Percentiles rank a stretch among this genome's conserved stretches.
These are phyloP conservation scores for Mallotus villosus DNA, from an alignment of 2,797 vertebrate genomes.

Conservation along the genomic window DNA sequence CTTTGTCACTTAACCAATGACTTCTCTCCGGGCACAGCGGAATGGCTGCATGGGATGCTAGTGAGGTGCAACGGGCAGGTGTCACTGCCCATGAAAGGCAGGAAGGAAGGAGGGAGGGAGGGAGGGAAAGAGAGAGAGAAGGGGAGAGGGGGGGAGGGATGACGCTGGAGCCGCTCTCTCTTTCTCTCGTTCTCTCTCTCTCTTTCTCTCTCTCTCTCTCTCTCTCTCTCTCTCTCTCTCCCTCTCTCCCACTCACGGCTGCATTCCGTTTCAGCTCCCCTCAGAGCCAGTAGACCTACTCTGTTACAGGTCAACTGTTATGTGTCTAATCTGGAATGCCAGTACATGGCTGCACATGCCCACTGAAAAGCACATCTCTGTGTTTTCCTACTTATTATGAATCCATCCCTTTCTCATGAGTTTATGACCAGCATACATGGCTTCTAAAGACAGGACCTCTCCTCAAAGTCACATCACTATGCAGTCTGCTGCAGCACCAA, in stretches of 20 bases:
- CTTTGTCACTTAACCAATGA: conserved; percentile 68
- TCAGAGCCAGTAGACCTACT: neutral
- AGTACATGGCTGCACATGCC: neutral
- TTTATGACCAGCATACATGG: too few species aligned
- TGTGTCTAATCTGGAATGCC: conserved; percentile 16
- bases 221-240: neutral
- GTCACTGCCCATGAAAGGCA: conserved; percentile 5
- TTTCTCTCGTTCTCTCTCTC: neutral
- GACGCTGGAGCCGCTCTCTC: neutral
- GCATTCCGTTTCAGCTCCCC: neutral
- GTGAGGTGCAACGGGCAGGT: conserved; percentile 54
- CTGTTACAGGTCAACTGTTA: conserved; percentile 42
- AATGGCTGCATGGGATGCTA: conserved; percentile 52
- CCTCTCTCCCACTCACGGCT: conserved; percentile 5
- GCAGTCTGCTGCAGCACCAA: too few species aligned
- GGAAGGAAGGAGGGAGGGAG: neutral
- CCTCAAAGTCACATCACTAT: too few species aligned
- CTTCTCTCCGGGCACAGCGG: conserved; percentile 42
- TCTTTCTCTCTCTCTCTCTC: conserved; percentile 18
- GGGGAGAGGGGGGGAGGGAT: neutral
- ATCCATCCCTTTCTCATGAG: neutral
- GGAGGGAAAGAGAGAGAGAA: neutral
- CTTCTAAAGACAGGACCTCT: neutral
- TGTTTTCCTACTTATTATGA: neutral
- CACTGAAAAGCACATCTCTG: neutral